Base-by-base conservation (phyloP, 2,797 vertebrate species). In the Molossus molossus region DNA sequence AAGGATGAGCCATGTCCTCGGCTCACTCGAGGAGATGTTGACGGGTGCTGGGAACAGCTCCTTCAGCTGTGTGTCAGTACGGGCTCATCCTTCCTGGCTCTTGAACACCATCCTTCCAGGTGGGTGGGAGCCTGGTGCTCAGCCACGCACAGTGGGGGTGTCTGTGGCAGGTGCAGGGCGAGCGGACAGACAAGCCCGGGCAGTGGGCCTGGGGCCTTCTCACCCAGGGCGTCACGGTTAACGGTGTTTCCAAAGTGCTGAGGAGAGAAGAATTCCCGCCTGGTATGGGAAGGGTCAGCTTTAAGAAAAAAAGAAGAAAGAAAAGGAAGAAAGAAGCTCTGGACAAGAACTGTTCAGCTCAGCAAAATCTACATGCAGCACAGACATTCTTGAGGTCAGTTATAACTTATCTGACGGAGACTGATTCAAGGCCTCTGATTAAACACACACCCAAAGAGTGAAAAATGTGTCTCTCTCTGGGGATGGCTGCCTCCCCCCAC, bases 401-500 rank as follows among this genome's bases (percentile, higher is more conserved):
- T 70, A 50, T 23, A 50, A 11, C 6, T 57, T n/a, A 45, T 55
- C 25, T 57, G 33, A n/a, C 33, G 21, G 27, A 57, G 48, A 75
- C 64, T 67, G 17, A 14, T 14, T 75, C 1, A 3, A 85, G 55
- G 72, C 8, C 20, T 33, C 14, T 7, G 57, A 64, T 21, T 25
- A 29, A 17, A 65, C 10, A 9, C 4, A 5, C 6, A 27, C 9
- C 15, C 11, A 37, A 37, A 17, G n/a, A 37, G n/a, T 27, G 50
- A 29, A 48, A 45, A 29, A 2, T 7, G 21, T 17, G 15, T 25
- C 1, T 23, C 11, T 57, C 33, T 18, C 33, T 18, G 17, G 9
- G 4, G n/a, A 48, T 0, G 21, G 62, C 33, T 17, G 18, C 62
- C 62, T 50, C 18, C 25, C 0, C 58, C 20, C 40, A 45, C 40